A percentile compares a stretch with the other conserved stretches of the same genome.
These are phyloP conservation scores for Alexandromys fortis DNA, from an alignment of 2,113 vertebrate genomes.

Conservation along the genomic window DNA sequence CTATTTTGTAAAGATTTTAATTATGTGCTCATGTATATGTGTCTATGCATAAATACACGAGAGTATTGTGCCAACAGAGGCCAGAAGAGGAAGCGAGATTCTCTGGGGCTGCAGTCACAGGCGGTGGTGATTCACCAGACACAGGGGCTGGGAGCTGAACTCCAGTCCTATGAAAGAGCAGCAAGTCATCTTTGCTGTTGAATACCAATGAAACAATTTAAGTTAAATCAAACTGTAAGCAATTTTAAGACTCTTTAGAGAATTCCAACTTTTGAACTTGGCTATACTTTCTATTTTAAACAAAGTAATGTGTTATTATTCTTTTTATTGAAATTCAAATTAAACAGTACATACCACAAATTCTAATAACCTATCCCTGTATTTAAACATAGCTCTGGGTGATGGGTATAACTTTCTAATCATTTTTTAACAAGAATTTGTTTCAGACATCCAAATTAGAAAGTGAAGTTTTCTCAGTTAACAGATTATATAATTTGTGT, in stretches of 20 bases:
- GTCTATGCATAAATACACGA: neutral
- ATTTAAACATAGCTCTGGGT: neutral
- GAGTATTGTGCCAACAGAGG: neutral
- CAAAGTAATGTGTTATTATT: neutral
- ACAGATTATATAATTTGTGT: neutral
- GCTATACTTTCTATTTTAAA: neutral
- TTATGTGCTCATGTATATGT: neutral
- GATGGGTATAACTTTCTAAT: neutral
- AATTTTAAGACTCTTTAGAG: neutral
- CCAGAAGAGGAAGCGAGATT: neutral
- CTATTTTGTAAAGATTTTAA: neutral
- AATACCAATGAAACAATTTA: neutral
- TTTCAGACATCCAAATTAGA: neutral
- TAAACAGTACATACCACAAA: neutral
- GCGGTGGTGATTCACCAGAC: neutral
- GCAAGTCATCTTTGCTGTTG: neutral
- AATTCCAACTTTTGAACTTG: neutral
- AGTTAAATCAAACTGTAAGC: neutral
- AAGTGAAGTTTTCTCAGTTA: neutral
- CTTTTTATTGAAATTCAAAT: conserved; percentile 15
- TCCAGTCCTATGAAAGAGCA: neutral
- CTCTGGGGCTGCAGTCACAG: neutral
- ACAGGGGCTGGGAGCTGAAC: neutral
- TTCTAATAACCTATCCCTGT: neutral
- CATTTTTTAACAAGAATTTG: neutral